A percentile compares a stretch with the other conserved stretches of the same genome.
Conservation (phyloP, 2,113 vertebrate species). For the Tyrannus savana region DNA sequence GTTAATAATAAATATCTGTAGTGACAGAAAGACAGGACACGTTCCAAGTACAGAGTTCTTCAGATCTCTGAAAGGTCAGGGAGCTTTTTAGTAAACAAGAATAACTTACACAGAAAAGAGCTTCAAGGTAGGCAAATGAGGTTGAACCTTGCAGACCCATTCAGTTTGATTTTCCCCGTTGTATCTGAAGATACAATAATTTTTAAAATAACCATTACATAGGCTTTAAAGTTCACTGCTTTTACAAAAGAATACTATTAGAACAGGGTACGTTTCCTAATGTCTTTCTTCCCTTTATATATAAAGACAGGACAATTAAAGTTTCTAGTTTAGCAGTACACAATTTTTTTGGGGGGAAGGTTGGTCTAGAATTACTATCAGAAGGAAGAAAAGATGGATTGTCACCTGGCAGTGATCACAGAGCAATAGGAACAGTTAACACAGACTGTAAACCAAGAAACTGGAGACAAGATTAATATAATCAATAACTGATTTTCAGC, state of each 20-base stretch:
- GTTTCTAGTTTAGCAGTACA: not conserved
- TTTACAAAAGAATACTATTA: not conserved
- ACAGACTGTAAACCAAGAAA: not conserved
- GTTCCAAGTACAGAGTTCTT: not conserved
- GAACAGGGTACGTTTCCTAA: not conserved
- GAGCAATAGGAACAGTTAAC: not conserved
- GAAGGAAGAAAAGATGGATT: not conserved
- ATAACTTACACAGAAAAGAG: not conserved
- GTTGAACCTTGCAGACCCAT: not conserved
- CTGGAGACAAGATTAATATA: not conserved
- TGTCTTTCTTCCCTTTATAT: not conserved
- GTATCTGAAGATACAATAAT: not conserved
- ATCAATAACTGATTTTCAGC: not conserved
- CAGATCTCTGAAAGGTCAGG: slow-evolving; percentile 22
- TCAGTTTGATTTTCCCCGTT: not conserved
- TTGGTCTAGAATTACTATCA: not conserved
- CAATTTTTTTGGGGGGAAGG: not conserved
- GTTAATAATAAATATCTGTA: slow-evolving; percentile 8
- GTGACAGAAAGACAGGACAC: slow-evolving; percentile 7
- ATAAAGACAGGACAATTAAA: not conserved
- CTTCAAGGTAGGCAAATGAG: slow-evolving; percentile 6
- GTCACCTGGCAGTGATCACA: not conserved
- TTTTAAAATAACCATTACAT: not conserved
- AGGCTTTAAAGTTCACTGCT: not conserved
- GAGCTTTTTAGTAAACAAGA: slow-evolving; percentile 9